Evolutionary conservation across 2,113 vertebrate genomes (phyloP).

Genomic region (Ciconia boyciana): DNA sequence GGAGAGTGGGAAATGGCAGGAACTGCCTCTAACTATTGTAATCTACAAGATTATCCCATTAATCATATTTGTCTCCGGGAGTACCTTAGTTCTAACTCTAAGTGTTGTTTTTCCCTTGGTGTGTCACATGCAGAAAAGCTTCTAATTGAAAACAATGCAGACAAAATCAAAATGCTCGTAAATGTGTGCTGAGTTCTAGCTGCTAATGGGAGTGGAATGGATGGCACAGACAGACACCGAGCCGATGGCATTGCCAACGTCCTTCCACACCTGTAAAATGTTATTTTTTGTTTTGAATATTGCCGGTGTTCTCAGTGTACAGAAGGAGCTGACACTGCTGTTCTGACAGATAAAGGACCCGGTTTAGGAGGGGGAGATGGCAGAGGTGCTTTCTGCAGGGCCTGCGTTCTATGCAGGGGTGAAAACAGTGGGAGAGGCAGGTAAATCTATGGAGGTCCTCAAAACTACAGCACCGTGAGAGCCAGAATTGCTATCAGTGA

Average conservation of each 20-base stretch:
- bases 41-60: constrained; percentile 66
- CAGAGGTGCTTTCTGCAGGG: not conserved
- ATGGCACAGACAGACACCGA: not conserved
- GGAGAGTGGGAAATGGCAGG: constrained; percentile 57
- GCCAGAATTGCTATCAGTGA: rapidly evolving
- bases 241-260: not conserved
- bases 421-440: not conserved
- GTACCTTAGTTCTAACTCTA: constrained; percentile 52
- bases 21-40: constrained; percentile 66
- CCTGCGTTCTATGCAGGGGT: not conserved
- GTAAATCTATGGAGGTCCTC: not conserved
- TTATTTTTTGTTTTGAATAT: not conserved
- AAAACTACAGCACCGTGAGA: rapidly evolving
- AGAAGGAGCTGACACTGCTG: not conserved
- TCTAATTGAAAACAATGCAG: constrained; percentile 52
- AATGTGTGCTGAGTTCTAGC: not conserved
- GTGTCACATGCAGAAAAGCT: not conserved
- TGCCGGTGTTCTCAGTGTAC: not conserved
- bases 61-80: constrained; percentile 64
- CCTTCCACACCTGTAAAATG: not conserved
- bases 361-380: no score
- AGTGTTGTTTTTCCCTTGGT: constrained; percentile 55
- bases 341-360: rapidly evolving
- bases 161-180: constrained; percentile 35
- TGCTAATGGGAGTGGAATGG: not conserved